phyloP scores from a whole-genome alignment of 2,113 vertebrate species.

The Conger conger region DNA sequence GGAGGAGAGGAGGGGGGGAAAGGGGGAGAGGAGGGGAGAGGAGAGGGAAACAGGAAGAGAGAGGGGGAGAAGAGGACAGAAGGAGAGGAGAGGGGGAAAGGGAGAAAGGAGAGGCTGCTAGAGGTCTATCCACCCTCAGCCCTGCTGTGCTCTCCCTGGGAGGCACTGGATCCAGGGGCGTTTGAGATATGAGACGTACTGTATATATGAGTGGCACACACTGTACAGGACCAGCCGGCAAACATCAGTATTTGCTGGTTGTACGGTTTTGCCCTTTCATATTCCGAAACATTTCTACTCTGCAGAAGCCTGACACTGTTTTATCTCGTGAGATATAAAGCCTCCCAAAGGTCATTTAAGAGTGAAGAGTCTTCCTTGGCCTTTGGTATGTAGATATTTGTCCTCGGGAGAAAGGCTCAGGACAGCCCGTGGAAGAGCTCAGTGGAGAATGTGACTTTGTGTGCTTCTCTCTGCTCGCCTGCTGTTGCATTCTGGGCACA shows the following conservation, averaged over 20 bases:
- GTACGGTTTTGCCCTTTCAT: not conserved
- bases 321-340: not conserved
- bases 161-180: too few relatives aligned
- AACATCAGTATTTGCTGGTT: not conserved
- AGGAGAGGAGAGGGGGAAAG: slow-evolving; percentile 22
- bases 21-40: too few relatives aligned
- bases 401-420: not conserved
- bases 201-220: too few relatives aligned
- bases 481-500: not conserved
- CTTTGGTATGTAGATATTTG: not conserved
- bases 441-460: not conserved
- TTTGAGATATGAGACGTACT: too few relatives aligned
- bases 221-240: not conserved
- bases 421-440: not conserved
- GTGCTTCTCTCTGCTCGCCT: not conserved
- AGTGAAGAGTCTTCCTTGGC: not conserved
- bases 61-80: too few relatives aligned
- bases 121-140: not conserved
- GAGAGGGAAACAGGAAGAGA: too few relatives aligned
- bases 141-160: not conserved
- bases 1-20: too few relatives aligned
- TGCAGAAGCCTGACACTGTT: not conserved
- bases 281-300: not conserved
- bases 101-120: not conserved
- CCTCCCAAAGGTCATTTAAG: not conserved